Base-by-base conservation (phyloP, 2,888 invertebrate genomes). In the Meiosimyza decipiens region DNA sequence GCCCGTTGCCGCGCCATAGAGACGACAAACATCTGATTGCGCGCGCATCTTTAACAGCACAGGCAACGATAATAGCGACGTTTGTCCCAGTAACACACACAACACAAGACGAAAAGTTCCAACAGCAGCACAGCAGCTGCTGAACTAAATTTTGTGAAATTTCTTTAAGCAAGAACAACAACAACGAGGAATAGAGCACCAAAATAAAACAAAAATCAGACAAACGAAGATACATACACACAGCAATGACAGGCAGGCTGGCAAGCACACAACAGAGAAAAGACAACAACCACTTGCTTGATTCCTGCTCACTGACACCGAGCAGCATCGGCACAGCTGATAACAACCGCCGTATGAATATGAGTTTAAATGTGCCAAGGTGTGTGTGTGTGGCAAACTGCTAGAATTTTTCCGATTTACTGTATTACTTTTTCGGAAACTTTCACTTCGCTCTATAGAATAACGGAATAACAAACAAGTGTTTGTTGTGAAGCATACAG, bases 261-360 rank as follows among this genome's bases (percentile, higher is more conserved):
- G 28, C 49, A 47, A 49, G 16, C 67, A 57, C 28, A 6, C 22
- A 13, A 67, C 57, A 67, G 11, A 55, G 16, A 62, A 62, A 71
- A 57, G 59, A 57, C 71, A 73, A 74, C 75, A 77, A 77, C 76
- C 76, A 77, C 76, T 77, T 77, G 76, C 76, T 77, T 75, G 75
- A 77, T 77, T 77, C 75, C 71, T 15, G 51, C 64, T 68, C 63
- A 73, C 75, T 71, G 74, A n/a, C 49, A 62, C 55, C 51, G 47
- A 40, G 54, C 28, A 12, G 67, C 33, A 51, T 6, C 40, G 22
- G 15, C 16, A 15, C 22, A 54, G 18, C 33, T 40, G 16, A 64
- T 11, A 12, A 55, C 11, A 11, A 16, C n/a, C 16, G 16, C 16
- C 40, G 16, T 12, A 12, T 22, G 55, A 22, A 12, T 28, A 11